phyloP scores from a whole-genome alignment of 2,888 invertebrate genomes.

The Eugnorisma glareosa region DNA sequence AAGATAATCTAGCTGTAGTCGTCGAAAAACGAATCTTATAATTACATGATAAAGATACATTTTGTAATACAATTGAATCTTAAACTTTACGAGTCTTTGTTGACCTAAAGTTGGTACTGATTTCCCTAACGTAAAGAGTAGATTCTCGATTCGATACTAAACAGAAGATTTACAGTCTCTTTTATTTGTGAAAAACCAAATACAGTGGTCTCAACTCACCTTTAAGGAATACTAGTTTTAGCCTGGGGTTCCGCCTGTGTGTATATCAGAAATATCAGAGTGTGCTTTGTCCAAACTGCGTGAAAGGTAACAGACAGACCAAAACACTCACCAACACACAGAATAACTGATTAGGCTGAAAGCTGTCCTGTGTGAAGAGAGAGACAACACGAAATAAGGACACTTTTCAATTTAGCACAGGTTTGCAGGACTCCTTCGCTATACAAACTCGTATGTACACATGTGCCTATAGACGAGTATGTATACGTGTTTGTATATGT shows the following conservation, averaged over 20 bases:
- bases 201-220: not conserved
- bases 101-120: conserved; percentile 9
- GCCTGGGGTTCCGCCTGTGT: not conserved
- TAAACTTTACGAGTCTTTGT: not conserved
- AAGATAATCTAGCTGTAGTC: not conserved
- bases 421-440: conserved; percentile 39
- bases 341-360: not conserved
- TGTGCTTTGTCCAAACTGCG: not conserved
- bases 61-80: not conserved
- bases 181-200: conserved; percentile 16
- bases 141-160: not conserved
- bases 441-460: not conserved
- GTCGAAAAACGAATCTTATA: not conserved
- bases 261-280: not conserved
- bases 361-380: not conserved
- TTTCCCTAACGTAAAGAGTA: conserved; percentile 32
- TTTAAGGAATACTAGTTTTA: not conserved
- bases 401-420: conserved; percentile 39
- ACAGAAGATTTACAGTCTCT: not conserved
- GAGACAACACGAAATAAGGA: not conserved
- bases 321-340: not conserved
- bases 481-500: not conserved
- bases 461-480: not conserved
- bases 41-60: not conserved
- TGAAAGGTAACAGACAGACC: not conserved